Evolutionary conservation across 1,140 invertebrate species (phyloP).

Genomic region (Orius insidiosus): DNA sequence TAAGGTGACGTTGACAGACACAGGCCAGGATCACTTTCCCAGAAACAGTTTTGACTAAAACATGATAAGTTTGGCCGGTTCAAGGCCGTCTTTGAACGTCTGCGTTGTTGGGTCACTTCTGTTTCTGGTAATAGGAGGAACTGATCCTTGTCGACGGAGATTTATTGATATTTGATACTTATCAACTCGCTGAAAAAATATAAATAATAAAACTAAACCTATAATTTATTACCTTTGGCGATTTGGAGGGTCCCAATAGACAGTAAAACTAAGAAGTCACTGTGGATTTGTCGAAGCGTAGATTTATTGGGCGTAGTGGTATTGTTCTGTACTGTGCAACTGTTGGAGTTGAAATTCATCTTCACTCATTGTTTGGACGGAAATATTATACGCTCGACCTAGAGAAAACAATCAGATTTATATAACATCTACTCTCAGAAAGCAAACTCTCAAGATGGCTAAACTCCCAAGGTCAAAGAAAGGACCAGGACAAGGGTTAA

Average conservation of each 20-base stretch:
- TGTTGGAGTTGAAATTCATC: constrained; percentile 76
- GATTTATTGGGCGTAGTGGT: constrained; percentile 64
- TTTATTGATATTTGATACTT: constrained; percentile 71
- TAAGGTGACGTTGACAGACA: constrained; percentile 66
- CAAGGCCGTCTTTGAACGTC: constrained; percentile 62
- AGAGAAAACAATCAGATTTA: too few relatives aligned
- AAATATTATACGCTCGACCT: constrained; percentile 71
- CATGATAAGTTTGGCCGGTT: constrained; percentile 78
- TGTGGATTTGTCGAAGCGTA: constrained; percentile 57
- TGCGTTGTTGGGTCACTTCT: constrained; percentile 44
- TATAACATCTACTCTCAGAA: too few relatives aligned
- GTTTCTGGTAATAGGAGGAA: constrained; percentile 41
- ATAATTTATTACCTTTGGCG: constrained; percentile 37
- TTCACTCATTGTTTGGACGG: constrained; percentile 81
- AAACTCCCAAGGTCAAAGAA: too few relatives aligned
- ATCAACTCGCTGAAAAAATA: constrained; percentile 56
- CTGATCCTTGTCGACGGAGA: constrained; percentile 34
- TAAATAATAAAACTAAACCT: constrained; percentile 1
- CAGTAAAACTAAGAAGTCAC: constrained; percentile 61
- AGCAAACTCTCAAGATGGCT: too few relatives aligned
- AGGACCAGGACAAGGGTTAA: too few relatives aligned
- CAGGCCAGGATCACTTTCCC: constrained; percentile 90
- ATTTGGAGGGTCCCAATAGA: constrained; percentile 69
- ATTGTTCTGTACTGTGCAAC: constrained; percentile 84
- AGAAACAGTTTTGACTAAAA: constrained; percentile 79